A percentile compares a stretch with the other conserved stretches of the same genome.
phyloP scores from a whole-genome alignment of 2,797 vertebrate species.

The Botia kubotai region DNA sequence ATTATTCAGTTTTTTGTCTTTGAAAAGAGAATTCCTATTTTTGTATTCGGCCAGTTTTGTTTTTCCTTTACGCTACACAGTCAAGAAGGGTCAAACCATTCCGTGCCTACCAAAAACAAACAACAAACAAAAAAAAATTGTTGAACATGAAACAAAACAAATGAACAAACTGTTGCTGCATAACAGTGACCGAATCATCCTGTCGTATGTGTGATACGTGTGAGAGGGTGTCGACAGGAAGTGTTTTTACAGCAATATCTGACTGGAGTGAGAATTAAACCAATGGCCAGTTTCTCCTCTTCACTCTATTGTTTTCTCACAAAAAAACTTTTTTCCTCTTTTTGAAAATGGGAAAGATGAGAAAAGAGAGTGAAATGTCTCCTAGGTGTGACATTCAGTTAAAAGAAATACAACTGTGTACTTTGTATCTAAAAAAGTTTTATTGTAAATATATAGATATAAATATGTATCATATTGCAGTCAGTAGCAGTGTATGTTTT shows the following conservation, averaged over 20 bases:
- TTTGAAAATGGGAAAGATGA: conserved; percentile 27
- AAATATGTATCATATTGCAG: conserved; percentile 82
- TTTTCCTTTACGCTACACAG: conserved; percentile 62
- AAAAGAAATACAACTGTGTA: conserved; percentile 63
- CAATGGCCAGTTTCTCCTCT: conserved; percentile 56
- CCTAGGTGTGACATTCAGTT: conserved; percentile 64
- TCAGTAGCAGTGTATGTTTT: conserved; percentile 74
- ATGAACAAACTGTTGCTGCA: conserved; percentile 6
- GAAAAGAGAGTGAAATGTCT: conserved; percentile 38
- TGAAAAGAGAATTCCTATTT: conserved; percentile 77
- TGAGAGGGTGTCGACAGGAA: conserved; percentile 4
- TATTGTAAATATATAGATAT: conserved; percentile 92
- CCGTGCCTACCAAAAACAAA: conserved; percentile 82
- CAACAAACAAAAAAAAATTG: conserved; percentile 21
- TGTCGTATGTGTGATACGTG: conserved; percentile 12
- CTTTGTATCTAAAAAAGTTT: conserved; percentile 81
- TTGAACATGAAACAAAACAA: conserved; percentile 20
- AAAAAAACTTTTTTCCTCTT: conserved; percentile 20
- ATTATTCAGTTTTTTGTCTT: conserved; percentile 61
- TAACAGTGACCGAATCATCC: conserved; percentile 17
- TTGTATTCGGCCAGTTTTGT: conserved; percentile 81
- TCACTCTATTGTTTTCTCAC: conserved; percentile 19
- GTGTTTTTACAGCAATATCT: conserved; percentile 48
- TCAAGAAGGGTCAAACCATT: conserved; percentile 81
- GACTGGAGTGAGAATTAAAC: conserved; percentile 50